Evolutionary conservation across 2,888 invertebrate species (phyloP), one percentile per base, ranked within the genome.

Genomic region (Drosophila limbata): DNA sequence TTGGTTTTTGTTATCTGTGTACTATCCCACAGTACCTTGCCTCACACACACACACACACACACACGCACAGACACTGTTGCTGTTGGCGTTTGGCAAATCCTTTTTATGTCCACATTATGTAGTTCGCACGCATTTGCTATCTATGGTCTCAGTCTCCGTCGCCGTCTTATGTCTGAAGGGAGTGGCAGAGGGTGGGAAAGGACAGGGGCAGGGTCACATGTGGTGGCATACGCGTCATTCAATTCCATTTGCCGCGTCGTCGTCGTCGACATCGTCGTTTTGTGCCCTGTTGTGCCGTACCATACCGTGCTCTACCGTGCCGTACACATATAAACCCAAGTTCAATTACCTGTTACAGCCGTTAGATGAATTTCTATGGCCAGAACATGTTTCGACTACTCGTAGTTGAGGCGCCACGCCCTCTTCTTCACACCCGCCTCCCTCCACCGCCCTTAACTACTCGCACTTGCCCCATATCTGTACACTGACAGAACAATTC

Each of bases 341-440:
- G 90, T 91, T 91, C 91, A 91, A 91, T 91, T 91, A 91, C 91
- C 91, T 91, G 91, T 90, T 91, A 91, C 91, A 90, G 91, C 90
- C 91, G 90, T 91, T 91, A 91, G 91, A 91, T 91, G 91, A 91
- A 91, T 91, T 91, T 91, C 91, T 91, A 91, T 88, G 87, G 90
- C 90, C 90, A 80, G 78, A 76, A 90, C 90, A 90, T 90, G 90
- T 80, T 79, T 48, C 84, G 89, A 84, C 84, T 89, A 84, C 77
- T 88, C 79, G 75, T 73, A 64, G 47, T 55, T 53, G 44, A 4
- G 13, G 8, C 13, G 11, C 6, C 17, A 52, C 50, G 13, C 39
- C 15, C 28, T 37, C 10, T 40, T 35, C 17, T 40, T 17, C 40
- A 17, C 17, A 8, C 40, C n/a, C 8, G 17, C n/a, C 35, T 3